Base-by-base conservation (phyloP, 2,797 vertebrate species). In the Tympanoctomys barrerae region DNA sequence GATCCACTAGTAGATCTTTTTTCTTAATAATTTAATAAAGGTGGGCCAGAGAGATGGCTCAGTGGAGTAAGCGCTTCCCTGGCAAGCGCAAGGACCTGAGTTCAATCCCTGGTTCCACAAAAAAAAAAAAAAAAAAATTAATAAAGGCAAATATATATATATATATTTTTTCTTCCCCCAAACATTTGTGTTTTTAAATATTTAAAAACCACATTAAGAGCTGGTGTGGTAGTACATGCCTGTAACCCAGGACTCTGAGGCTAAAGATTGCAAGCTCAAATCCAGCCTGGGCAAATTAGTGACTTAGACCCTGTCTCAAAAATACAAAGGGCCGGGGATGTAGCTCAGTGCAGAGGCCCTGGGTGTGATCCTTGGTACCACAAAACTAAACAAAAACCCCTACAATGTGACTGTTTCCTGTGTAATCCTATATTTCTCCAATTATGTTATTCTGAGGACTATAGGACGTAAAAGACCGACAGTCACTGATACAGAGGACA, bases 171-270 rank as follows among this genome's bases (percentile, higher is more conserved):
- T 42, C 5, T 42, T 42, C 5, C 5, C 39, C 4, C n/a, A 88
- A 83, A 94, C 42, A 79, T 59, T 66, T 73, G 7, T 64, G 57
- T 82, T 93, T 73, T 91, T 93, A 66, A 90, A 59, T 71, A 83
- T 90, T 94, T 97, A 21, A 92, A 87, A 89, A 77, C 77, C 31
- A 71, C n/a, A 49, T 73, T 83, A 8, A 66, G 19, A 79, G 77
- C 49, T 54, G 28, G 77, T 18, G 11, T 21, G 16, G 49, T n/a
- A 49, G 46, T 54, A 54, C 49, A 54, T 54, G 26, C 31, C 28
- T 79, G 28, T 78, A 52, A 33, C 52, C 75, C 75, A 78, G 42
- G 28, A 52, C 31, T 78, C 28, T 18, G 6, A 78, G 75, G 46
- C 77, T 54, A 31, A 54, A 10, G 49, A 79, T 14, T n/a, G 6